Conservation (phyloP, 1,140 invertebrate genomes). For the Coptotermes formosanus region DNA sequence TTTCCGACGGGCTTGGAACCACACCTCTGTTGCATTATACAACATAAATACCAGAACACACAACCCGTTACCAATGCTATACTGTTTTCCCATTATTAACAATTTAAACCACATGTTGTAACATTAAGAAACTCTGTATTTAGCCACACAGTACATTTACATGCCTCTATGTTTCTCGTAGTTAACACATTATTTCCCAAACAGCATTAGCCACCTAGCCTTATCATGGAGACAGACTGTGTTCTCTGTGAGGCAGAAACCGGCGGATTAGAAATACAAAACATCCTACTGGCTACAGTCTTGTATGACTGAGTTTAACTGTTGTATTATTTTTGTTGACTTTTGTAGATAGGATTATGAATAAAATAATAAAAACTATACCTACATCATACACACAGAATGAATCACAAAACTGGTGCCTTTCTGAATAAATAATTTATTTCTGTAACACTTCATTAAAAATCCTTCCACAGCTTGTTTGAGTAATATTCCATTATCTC, state of each 20-base stretch:
- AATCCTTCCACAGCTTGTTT: not conserved
- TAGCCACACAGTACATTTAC: too few relatives aligned
- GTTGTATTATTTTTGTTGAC: conserved; percentile 25
- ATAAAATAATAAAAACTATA: conserved; percentile 10
- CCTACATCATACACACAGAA: not conserved
- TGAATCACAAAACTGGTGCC: not conserved
- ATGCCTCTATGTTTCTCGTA: too few relatives aligned
- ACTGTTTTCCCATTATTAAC: not conserved
- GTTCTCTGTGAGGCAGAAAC: too few relatives aligned
- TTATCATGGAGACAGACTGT: too few relatives aligned
- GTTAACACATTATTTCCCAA: too few relatives aligned
- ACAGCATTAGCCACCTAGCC: too few relatives aligned
- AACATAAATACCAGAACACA: not conserved
- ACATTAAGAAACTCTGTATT: too few relatives aligned
- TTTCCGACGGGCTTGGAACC: not conserved
- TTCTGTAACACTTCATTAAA: not conserved
- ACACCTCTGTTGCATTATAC: not conserved
- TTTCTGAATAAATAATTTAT: not conserved
- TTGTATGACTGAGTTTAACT: conserved; percentile 1
- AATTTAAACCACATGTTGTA: too few relatives aligned
- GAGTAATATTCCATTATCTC: too few relatives aligned
- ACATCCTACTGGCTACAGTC: not conserved
- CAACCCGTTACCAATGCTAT: not conserved
- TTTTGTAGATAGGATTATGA: conserved; percentile 31
- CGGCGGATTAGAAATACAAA: not conserved